Evolutionary conservation across 2,888 invertebrate genomes (phyloP), one percentile per base, ranked within the genome.

Genomic region (Anodontia alba): DNA sequence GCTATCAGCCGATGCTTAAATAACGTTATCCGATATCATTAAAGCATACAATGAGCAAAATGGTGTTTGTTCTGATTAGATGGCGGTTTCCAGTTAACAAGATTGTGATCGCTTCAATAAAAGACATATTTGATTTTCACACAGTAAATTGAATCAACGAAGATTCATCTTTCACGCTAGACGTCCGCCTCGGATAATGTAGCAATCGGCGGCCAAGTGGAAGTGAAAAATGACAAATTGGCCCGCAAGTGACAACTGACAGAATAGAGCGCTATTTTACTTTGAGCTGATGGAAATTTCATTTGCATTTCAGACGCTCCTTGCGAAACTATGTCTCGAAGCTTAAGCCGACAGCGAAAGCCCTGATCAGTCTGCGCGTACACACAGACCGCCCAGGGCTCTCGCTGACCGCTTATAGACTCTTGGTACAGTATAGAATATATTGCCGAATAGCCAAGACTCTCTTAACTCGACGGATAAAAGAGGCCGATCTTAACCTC

Each of bases 21-120:
- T 89, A 85, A 80, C 88, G 89, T 89, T 90, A 90, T 82, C 88
- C 81, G 84, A 84, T 85, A 82, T 88, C 87, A 89, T 90, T 89
- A 89, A 81, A 76, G 84, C 73, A 70, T 74, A 88, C 86, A 88
- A 87, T 85, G 78, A 79, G 71, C 75, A 81, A 82, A 86, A 85
- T 85, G 78, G 80, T 88, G 86, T 88, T 87, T 87, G 81, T 78
- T 73, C 78, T 83, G 83, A 85, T 86, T 86, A 88, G 83, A 72
- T 80, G 77, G 75, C 70, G 79, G 86, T 79, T 68, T 79, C 46
- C 51, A 49, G 77, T 75, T 86, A 86, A 86, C 86, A 73, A 86
- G 86, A 79, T 86, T 86, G 83, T 76, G 51, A 86, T 81, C 83
- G 78, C 74, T 69, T 73, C 86, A 86, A 86, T 86, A 86, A 86